Percentiles rank a stretch among this genome's conserved stretches.
phyloP scores from a whole-genome alignment of 1,140 invertebrate species.

The Halesus radiatus region DNA sequence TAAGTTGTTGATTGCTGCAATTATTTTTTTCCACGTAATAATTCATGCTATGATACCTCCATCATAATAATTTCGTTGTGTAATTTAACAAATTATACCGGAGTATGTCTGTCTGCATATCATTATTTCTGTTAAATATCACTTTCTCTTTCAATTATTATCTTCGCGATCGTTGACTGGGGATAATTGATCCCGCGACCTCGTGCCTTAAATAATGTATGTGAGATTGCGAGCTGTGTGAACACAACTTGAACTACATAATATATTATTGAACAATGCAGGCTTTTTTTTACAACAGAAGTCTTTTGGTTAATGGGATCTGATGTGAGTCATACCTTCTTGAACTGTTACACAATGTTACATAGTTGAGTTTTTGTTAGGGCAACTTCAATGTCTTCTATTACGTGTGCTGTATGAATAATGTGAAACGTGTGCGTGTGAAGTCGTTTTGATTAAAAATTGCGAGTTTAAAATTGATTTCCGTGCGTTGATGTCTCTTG shows the following conservation, averaged over 20 bases:
- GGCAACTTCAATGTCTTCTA: too few species aligned
- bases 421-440: too few species aligned
- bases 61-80: neutral
- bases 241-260: slow-evolving; percentile 31
- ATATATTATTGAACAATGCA: slow-evolving; percentile 11
- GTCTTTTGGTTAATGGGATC: slow-evolving; percentile 16
- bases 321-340: slow-evolving; percentile 4
- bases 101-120: slow-evolving; percentile 20
- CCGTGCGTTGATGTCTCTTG: too few species aligned
- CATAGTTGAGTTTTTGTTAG: neutral
- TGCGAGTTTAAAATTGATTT: too few species aligned
- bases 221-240: slow-evolving; percentile 2
- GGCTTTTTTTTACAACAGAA: slow-evolving; percentile 14
- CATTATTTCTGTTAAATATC: slow-evolving; percentile 34
- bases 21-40: neutral
- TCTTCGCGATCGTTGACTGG: slow-evolving; percentile 1
- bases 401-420: too few species aligned
- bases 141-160: slow-evolving; percentile 41
- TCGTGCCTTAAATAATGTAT: neutral
- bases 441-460: too few species aligned
- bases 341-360: neutral
- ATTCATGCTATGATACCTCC: slow-evolving; percentile 5
- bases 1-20: neutral
- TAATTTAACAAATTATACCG: neutral
- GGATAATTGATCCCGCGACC: slow-evolving; percentile 32